Evolutionary conservation across 2,113 vertebrate genomes (phyloP).

Genomic region (Aplodontia rufa): DNA sequence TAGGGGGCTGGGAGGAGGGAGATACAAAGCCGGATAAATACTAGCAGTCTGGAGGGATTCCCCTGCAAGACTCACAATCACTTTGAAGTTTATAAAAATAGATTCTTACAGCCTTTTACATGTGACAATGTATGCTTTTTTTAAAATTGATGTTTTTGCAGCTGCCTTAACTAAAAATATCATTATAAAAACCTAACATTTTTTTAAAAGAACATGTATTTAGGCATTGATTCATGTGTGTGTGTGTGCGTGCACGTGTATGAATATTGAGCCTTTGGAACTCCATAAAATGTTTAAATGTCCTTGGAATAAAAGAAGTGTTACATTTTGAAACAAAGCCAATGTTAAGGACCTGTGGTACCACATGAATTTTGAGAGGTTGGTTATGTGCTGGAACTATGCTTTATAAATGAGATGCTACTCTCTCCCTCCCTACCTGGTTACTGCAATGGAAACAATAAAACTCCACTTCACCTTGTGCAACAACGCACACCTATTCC

Average conservation of each 20-base stretch:
- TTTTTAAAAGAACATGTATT: background rate
- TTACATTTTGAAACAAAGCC: background rate
- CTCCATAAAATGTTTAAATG: conserved; percentile 41
- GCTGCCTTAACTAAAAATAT: conserved; percentile 54
- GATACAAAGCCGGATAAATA: background rate
- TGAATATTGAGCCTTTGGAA: conserved; percentile 60
- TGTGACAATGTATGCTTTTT: conserved; percentile 36
- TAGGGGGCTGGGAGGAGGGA: background rate
- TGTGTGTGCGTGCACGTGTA: background rate
- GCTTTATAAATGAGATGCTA: background rate
- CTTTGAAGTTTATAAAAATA: conserved; percentile 70
- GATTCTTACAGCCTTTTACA: conserved; percentile 8
- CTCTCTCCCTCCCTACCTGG: background rate
- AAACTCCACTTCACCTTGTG: background rate
- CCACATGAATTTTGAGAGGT: background rate
- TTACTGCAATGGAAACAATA: background rate
- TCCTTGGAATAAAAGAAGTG: background rate
- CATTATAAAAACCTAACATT: conserved; percentile 32
- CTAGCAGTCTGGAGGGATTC: conserved; percentile 21
- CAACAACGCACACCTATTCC: background rate
- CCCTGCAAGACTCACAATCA: conserved; percentile 19
- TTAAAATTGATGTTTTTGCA: conserved; percentile 55
- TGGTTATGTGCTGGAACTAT: accelerated
- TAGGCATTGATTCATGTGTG: background rate
- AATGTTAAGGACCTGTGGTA: background rate